Base-by-base conservation (phyloP, 2,888 invertebrate species). In the Temnothorax unifasciatus region DNA sequence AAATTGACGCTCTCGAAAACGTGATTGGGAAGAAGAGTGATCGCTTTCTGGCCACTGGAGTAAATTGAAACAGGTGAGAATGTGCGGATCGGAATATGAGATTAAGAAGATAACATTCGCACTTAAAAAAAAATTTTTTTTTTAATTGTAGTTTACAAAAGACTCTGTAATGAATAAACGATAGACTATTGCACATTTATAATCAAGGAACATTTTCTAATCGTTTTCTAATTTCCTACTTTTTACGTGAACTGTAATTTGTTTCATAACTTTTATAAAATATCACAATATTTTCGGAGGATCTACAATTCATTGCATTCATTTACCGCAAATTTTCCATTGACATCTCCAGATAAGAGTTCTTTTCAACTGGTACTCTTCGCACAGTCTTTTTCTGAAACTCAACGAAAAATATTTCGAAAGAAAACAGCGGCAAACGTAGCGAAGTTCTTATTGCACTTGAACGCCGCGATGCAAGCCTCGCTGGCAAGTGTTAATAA, bases 401-500 rank as follows among this genome's bases (percentile, higher is more conserved):
- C 15, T 50, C 25, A 13, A 54, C 8, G 21, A 9, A 50, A 64
- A 69, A 59, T 50, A 59, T 59, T 34, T 71, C 41, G 11, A 47
- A 15, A 59, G 44, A 52, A 52, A 68, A 44, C 54, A 44, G 3
- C 68, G 18, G n/a, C 11, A 6, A 69, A 44, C 64, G 64, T 25
- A 44, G 8, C 73, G 11, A 71, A 25, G 15, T 44, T 71, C 59
- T 81, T 25, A 38, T 8, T 34, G 71, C 57, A 79, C 57, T 69
- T 79, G 79, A 81, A 59, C 71, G 73, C n/a, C 44, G 34, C 73
- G 21, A 77, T 52, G 68, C 54, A 29, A 25, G 74, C 47, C 25
- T 52, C 38, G 73, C 34, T 59, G 73, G 59, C 79, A 73, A 81
- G 74, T 59, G 79, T 81, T 79, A 73, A 89, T 90, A 89, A 90